Conservation (phyloP, 2,113 vertebrate genomes). For the Falcunculus frontatus region DNA sequence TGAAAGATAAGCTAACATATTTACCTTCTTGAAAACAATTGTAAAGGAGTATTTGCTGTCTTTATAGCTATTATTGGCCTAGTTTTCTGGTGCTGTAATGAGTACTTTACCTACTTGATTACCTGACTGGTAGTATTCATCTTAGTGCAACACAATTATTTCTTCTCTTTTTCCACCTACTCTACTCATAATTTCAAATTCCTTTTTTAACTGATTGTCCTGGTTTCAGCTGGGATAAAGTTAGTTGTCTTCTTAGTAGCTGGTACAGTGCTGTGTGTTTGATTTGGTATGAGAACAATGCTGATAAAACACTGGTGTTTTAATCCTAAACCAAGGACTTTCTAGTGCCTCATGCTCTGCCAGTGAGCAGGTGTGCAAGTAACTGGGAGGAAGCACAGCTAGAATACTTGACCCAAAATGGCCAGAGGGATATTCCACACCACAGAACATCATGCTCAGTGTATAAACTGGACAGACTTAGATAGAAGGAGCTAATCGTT, state of each 20-base stretch:
- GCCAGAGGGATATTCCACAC: not conserved
- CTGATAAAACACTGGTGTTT: not conserved
- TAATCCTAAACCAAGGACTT: not conserved
- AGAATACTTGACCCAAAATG: not conserved
- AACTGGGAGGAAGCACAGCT: not conserved
- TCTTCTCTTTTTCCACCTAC: not conserved
- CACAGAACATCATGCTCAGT: not conserved
- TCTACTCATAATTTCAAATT: not conserved
- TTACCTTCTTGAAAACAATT: not conserved
- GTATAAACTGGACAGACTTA: not conserved
- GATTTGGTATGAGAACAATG: not conserved
- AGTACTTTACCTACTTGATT: not conserved
- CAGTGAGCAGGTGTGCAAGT: not conserved
- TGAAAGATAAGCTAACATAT: not conserved
- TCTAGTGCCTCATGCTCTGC: not conserved
- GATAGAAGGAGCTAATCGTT: accelerated
- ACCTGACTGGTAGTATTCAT: not conserved
- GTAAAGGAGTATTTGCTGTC: not conserved
- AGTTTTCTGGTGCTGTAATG: not conserved
- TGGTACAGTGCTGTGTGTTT: not conserved
- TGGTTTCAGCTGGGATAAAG: not conserved
- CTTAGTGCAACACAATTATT: not conserved
- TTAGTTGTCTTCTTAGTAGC: not conserved
- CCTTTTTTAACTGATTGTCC: not conserved
- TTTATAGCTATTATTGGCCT: not conserved